Percentiles rank a stretch among this genome's conserved stretches.
phyloP scores from a whole-genome alignment of 2,797 vertebrate species.

The Acomys russatus region DNA sequence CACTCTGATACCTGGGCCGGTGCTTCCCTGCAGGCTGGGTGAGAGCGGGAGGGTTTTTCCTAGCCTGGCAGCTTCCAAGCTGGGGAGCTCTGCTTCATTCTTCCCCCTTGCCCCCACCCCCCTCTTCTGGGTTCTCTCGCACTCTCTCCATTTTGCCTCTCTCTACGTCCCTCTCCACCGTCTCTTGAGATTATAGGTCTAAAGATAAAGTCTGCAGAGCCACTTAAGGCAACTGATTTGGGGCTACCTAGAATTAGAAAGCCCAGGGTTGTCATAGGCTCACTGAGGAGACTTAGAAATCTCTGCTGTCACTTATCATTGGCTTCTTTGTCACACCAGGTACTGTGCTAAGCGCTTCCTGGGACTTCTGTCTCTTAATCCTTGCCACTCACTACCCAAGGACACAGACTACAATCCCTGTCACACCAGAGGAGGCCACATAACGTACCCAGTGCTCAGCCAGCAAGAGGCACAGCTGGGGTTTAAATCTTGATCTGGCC shows the following conservation, averaged over 20 bases:
- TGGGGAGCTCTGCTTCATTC: neutral
- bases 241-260: constrained; percentile 62
- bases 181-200: constrained; percentile 56
- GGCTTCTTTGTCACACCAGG: constrained; percentile 11
- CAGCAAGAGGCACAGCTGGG: neutral
- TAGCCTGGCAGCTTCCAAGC: constrained; percentile 36
- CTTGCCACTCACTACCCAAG: neutral
- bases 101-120: neutral
- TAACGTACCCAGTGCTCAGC: constrained; percentile 4
- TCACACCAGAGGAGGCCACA: constrained; percentile 63
- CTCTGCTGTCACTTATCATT: neutral
- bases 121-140: neutral
- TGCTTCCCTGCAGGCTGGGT: constrained; percentile 3
- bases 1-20: constrained; percentile 16
- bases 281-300: constrained; percentile 29
- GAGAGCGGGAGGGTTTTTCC: constrained; percentile 19
- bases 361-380: constrained; percentile 60
- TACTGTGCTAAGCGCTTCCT: neutral
- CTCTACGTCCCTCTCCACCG: neutral
- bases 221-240: constrained; percentile 28
- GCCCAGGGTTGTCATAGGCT: constrained; percentile 13
- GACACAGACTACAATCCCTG: neutral
- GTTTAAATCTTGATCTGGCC: constrained; percentile 41
- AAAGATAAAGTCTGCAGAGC: constrained; percentile 47
- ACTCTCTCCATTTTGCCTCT: neutral